Evolutionary conservation across 2,797 vertebrate species (phyloP), one percentile per base, ranked within the genome.

Genomic region (Fratercula arctica): DNA sequence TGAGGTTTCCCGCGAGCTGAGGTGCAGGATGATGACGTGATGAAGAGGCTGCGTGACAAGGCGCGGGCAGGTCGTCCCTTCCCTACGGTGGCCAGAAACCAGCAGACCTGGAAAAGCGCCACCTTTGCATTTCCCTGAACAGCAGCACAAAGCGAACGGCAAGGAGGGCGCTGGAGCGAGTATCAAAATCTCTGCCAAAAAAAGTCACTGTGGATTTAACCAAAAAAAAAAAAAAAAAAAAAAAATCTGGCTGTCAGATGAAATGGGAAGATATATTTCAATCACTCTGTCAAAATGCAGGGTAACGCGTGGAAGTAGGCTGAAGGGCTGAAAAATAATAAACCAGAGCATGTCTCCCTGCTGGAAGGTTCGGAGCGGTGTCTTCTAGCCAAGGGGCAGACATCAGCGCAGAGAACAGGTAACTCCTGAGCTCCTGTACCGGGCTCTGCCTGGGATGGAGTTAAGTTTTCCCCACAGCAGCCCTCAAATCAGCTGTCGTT

Each of bases 51-150:
- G 0, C 1, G 9, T 12, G 45, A 39, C 16, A 13, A 60, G 29
- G 63, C 51, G 60, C 1, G 0, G 51, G 43, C 15, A 31, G 7
- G 45, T 43, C 2, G 3, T 24, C 57, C n/a, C 26, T 63, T 26
- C 56, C 48, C 24, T 1, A 6, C 23, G 31, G 33, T 6, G 18
- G 17, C 35, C 13, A 18, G 33, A 26, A 45, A 18, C 2, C 1
- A 16, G 20, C 8, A 24, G 10, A 20, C 0, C 2, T 14, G 18
- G 33, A 29, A 26, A 91, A 61, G 3, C 0, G 0, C 16, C 43
- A 13, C 19, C 1, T 43, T 31, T 53, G 31, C 45, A 4, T 19
- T 37, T 57, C 51, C 13, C 45, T 31, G 12, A 68, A 16, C 6
- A 53, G 69, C 51, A 53, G 51, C 63, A 59, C 68, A 61, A 56